Percentiles rank a stretch among this genome's conserved stretches.
phyloP scores from a whole-genome alignment of 2,113 vertebrate species.

The Bolborhynchus lineola region DNA sequence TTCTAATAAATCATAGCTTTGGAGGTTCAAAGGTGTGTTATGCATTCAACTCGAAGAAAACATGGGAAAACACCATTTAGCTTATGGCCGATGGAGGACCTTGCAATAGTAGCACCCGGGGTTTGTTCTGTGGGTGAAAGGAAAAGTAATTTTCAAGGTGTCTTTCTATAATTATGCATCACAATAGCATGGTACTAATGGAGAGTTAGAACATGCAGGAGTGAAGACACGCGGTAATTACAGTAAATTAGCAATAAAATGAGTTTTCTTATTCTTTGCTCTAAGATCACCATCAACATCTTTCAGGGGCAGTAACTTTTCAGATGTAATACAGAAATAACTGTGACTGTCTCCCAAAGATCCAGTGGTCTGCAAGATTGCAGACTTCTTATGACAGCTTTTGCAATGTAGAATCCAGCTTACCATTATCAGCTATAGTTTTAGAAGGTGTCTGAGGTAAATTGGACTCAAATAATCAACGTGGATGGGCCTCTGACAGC shows the following conservation, averaged over 20 bases:
- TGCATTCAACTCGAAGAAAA: not conserved
- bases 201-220: not conserved
- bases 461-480: not conserved
- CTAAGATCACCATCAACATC: rapidly evolving
- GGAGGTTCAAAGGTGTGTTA: not conserved
- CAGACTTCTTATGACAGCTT: not conserved
- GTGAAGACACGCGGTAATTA: not conserved
- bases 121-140: not conserved
- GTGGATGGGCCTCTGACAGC: not conserved
- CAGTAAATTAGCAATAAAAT: not conserved
- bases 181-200: not conserved
- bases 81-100: not conserved
- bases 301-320: not conserved
- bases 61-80: not conserved
- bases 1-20: not conserved
- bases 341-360: not conserved
- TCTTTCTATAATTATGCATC: not conserved
- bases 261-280: not conserved
- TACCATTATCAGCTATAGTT: not conserved
- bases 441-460: not conserved
- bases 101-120: rapidly evolving
- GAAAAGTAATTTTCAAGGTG: not conserved
- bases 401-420: not conserved
- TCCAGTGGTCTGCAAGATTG: not conserved
- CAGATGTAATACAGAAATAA: not conserved